Evolutionary conservation across 1,140 invertebrate genomes (phyloP).

Genomic region (Pantala flavescens): DNA sequence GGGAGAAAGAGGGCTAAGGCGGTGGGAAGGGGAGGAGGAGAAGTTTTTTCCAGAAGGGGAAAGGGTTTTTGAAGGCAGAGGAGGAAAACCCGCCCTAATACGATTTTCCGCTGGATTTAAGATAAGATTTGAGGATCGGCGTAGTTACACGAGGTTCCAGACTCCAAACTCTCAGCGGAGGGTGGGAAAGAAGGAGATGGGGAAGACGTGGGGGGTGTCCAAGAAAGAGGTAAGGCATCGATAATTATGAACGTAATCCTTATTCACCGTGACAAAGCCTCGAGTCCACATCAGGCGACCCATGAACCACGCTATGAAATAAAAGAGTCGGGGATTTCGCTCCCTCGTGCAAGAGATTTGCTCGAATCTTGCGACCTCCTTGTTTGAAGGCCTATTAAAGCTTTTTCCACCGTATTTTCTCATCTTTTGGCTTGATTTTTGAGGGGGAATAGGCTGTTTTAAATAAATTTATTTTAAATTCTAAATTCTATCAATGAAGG

Average conservation of each 20-base stretch:
- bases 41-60: background rate
- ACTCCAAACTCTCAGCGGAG: background rate
- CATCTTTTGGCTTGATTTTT: no score
- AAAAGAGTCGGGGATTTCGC: no score
- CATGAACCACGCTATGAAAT: background rate
- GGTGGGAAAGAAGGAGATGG: constrained; percentile 33
- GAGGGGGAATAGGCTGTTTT: no score
- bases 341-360: no score
- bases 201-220: constrained; percentile 35
- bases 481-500: no score
- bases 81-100: constrained; percentile 35
- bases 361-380: no score
- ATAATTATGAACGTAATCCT: background rate
- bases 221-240: constrained; percentile 25
- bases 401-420: no score
- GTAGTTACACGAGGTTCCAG: constrained; percentile 7
- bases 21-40: constrained; percentile 18
- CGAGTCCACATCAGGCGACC: background rate
- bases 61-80: background rate
- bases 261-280: constrained; percentile 5
- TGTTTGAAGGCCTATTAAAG: no score
- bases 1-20: constrained; percentile 18
- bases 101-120: constrained; percentile 43
- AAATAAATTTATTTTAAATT: no score
- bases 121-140: constrained; percentile 32